Percentiles rank a stretch among this genome's conserved stretches.
phyloP scores from a whole-genome alignment of 1,140 invertebrate species.

The Eciton burchellii region DNA sequence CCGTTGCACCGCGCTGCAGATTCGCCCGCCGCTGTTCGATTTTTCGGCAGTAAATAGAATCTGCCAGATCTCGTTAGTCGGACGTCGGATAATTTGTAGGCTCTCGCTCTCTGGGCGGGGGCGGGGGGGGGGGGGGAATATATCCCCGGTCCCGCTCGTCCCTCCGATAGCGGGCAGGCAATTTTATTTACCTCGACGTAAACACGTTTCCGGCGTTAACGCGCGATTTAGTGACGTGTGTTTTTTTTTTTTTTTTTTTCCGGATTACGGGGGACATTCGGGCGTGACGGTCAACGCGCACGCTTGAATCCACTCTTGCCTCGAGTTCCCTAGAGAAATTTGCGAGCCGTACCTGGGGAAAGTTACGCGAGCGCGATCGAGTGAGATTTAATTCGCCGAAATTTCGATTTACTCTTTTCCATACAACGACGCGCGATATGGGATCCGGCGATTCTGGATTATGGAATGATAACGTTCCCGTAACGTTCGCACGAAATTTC shows the following conservation, averaged over 20 bases:
- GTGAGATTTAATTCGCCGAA: neutral
- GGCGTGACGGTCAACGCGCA: too few species aligned
- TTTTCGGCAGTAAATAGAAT: constrained; percentile 53
- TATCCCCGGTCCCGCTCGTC: neutral
- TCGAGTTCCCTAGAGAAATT: too few species aligned
- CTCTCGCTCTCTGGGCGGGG: neutral
- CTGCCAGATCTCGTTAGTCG: constrained; percentile 53
- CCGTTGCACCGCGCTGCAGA: constrained; percentile 42
- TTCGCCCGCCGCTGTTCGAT: constrained; percentile 47
- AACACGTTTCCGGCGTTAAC: too few species aligned
- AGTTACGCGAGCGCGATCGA: neutral
- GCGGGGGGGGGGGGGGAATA: too few species aligned
- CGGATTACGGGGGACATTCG: too few species aligned
- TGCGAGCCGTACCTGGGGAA: neutral
- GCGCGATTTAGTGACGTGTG: too few species aligned
- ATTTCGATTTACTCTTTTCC: neutral
- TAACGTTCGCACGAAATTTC: neutral
- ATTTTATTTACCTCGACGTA: neutral
- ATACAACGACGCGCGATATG: neutral
- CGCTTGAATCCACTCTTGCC: too few species aligned
- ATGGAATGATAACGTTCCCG: neutral
- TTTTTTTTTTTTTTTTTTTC: too few species aligned
- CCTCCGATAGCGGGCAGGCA: neutral
- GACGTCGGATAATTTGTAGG: constrained; percentile 36
- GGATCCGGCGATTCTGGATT: neutral